Conservation (phyloP, 1,140 invertebrate genomes). For the Carposina sasakii region DNA sequence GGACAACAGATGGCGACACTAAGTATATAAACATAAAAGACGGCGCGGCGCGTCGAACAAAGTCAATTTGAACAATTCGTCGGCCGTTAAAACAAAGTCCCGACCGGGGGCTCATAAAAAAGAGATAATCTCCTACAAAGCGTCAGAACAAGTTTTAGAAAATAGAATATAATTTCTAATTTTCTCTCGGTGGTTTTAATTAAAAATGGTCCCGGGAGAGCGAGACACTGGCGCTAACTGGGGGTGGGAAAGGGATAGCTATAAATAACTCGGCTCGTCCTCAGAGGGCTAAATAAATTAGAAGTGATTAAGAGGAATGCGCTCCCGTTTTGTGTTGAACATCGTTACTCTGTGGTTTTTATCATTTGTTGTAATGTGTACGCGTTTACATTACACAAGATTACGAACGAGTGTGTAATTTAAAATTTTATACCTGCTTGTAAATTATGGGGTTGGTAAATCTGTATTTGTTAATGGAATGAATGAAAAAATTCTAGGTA, state of each 20-base stretch:
- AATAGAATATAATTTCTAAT: constrained; percentile 74
- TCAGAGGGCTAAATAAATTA: constrained; percentile 69
- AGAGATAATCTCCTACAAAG: constrained; percentile 68
- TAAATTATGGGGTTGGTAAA: too few relatives aligned
- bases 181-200: constrained; percentile 70
- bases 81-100: constrained; percentile 58
- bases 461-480: too few relatives aligned
- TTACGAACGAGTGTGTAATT: too few relatives aligned
- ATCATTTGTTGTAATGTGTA: constrained; percentile 41
- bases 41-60: constrained; percentile 39
- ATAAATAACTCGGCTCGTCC: constrained; percentile 59
- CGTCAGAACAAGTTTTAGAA: constrained; percentile 69
- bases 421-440: too few relatives aligned
- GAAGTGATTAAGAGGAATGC: constrained; percentile 68
- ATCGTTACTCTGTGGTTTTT: constrained; percentile 44
- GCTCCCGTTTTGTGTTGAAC: constrained; percentile 51
- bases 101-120: constrained; percentile 68
- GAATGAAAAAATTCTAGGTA: too few relatives aligned
- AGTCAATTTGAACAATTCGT: constrained; percentile 63
- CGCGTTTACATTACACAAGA: too few relatives aligned
- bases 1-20: too few relatives aligned
- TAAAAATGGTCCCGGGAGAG: constrained; percentile 68
- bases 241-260: constrained; percentile 54
- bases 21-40: constrained; percentile 57
- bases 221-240: constrained; percentile 32